Conservation (phyloP, 2,797 vertebrate species). For the Lepus townsendii region DNA sequence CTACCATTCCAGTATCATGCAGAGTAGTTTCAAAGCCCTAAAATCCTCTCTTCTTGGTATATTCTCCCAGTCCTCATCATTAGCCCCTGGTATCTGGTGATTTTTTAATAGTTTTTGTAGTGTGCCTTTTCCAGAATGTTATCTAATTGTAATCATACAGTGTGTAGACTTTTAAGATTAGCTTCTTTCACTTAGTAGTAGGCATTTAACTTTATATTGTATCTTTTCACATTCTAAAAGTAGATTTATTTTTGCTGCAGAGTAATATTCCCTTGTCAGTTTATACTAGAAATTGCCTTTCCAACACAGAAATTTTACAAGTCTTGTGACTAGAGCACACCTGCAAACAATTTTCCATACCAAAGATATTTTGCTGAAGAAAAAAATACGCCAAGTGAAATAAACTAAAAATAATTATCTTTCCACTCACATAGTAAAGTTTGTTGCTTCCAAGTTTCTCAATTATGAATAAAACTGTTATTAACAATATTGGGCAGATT, state of each 20-base stretch:
- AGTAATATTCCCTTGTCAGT: not conserved
- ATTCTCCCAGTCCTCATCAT: not conserved
- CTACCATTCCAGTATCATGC: not conserved
- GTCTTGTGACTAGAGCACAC: too few relatives aligned
- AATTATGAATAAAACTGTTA: not conserved
- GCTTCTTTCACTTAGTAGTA: not conserved
- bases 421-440: not conserved
- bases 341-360: too few relatives aligned
- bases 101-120: not conserved
- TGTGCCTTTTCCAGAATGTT: not conserved
- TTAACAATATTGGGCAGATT: not conserved
- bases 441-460: not conserved
- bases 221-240: not conserved
- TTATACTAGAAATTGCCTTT: not conserved
- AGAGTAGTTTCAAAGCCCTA: not conserved
- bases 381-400: too few relatives aligned
- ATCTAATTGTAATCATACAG: not conserved
- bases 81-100: not conserved
- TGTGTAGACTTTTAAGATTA: not conserved
- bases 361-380: too few relatives aligned
- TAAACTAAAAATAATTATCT: too few relatives aligned
- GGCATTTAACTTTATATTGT: not conserved
- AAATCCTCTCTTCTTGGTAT: not conserved
- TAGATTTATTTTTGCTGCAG: not conserved
- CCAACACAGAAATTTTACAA: too few relatives aligned